A percentile compares a stretch with the other conserved stretches of the same genome.
phyloP scores from a whole-genome alignment of 2,113 vertebrate genomes.

The Bagarius yarrelli region DNA sequence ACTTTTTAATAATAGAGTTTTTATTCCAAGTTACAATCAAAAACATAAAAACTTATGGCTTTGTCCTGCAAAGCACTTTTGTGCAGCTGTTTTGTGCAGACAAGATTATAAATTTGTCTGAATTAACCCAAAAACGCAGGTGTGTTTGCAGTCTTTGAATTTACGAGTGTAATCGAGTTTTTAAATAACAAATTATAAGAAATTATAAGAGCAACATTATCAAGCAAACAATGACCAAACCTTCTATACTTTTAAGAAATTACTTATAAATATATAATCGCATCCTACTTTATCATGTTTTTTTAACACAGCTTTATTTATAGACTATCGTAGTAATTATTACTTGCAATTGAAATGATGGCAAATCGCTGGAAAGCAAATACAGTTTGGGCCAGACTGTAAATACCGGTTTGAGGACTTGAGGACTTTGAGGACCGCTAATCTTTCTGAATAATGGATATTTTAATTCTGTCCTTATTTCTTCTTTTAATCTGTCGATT shows the following conservation, averaged over 20 bases:
- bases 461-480: background rate
- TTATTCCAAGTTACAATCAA: background rate
- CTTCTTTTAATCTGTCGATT: background rate
- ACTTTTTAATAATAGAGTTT: background rate
- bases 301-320: background rate
- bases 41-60: background rate
- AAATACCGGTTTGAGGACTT: background rate
- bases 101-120: background rate
- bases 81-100: background rate
- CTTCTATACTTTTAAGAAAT: background rate
- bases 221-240: background rate
- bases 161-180: background rate
- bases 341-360: background rate
- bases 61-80: background rate
- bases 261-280: background rate
- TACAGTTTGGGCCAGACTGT: background rate
- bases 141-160: background rate
- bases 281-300: background rate
- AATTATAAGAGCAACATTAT: too few relatives aligned
- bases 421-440: fast-evolving
- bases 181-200: background rate
- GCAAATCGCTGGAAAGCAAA: background rate
- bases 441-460: background rate
- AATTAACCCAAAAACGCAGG: background rate
- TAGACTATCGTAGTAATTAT: background rate